A percentile compares a stretch with the other conserved stretches of the same genome.
phyloP scores from a whole-genome alignment of 2,888 invertebrate species.

The Cataglyphis cursor region DNA sequence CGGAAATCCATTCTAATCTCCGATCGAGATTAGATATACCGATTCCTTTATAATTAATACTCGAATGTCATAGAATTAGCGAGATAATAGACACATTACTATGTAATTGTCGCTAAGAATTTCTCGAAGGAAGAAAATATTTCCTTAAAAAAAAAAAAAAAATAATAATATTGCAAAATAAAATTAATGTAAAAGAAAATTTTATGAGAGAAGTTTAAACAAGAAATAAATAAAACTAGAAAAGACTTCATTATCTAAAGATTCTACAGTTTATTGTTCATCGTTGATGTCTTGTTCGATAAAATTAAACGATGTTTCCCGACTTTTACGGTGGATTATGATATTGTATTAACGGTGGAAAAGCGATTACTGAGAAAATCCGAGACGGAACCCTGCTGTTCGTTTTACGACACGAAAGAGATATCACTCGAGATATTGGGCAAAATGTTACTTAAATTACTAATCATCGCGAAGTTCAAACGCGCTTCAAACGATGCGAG shows the following conservation, averaged over 20 bases:
- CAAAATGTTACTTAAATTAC: slow-evolving; percentile 41
- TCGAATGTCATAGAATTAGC: slow-evolving; percentile 17
- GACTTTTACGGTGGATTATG: neutral
- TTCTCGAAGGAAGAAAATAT: neutral
- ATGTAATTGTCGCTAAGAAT: slow-evolving; percentile 18
- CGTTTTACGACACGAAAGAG: slow-evolving; percentile 45
- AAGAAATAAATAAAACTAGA: neutral
- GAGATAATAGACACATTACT: neutral
- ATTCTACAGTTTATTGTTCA: slow-evolving; percentile 7
- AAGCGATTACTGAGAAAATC: slow-evolving; percentile 41
- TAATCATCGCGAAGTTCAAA: slow-evolving; percentile 26
- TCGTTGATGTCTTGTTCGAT: slow-evolving; percentile 32
- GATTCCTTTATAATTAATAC: slow-evolving; percentile 3
- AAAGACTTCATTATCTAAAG: neutral
- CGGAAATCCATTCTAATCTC: slow-evolving; percentile 47
- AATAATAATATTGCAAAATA: neutral
- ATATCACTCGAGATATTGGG: slow-evolving; percentile 27
- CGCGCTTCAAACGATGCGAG: neutral
- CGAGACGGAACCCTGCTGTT: slow-evolving; percentile 43
- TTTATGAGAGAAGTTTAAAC: neutral
- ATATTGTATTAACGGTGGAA: slow-evolving; percentile 36
- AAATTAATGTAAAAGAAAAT: neutral
- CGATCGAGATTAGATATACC: neutral
- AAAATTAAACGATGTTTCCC: slow-evolving; percentile 17
- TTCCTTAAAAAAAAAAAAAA: neutral